phyloP scores from a whole-genome alignment of 1,140 invertebrate species.

The Pararge aegeria region DNA sequence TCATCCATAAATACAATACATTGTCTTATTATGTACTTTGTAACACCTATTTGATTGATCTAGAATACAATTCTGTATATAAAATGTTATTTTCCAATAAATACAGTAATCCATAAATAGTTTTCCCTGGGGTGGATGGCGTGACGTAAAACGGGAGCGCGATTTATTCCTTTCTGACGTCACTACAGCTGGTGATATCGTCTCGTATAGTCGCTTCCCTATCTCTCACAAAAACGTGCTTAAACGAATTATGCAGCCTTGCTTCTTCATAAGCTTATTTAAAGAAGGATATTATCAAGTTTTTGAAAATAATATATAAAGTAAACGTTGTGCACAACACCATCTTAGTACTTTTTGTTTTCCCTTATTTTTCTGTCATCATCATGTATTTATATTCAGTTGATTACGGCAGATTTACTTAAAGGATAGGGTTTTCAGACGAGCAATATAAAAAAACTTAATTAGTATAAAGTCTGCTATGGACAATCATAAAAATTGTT shows the following conservation, averaged over 20 bases:
- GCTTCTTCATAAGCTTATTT: not conserved
- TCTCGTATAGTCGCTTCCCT: conserved; percentile 36
- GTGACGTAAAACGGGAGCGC: conserved; percentile 51
- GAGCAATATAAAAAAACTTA: too few relatives aligned
- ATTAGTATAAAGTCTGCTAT: conserved; percentile 10
- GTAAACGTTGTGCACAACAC: too few relatives aligned
- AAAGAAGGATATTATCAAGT: too few relatives aligned
- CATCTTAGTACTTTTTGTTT: too few relatives aligned
- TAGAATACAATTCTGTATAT: not conserved
- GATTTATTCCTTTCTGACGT: conserved; percentile 51
- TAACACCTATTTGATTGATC: not conserved
- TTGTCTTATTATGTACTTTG: not conserved
- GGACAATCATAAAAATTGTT: conserved; percentile 12
- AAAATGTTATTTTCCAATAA: conserved; percentile 6
- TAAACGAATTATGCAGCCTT: not conserved
- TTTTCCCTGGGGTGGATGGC: conserved; percentile 28
- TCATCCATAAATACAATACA: too few relatives aligned
- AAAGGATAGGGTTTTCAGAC: too few relatives aligned
- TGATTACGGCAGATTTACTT: too few relatives aligned
- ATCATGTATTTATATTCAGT: too few relatives aligned
- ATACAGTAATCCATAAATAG: conserved; percentile 32
- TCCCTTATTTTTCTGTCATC: too few relatives aligned
- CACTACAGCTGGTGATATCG: conserved; percentile 56
- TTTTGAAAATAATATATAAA: too few relatives aligned
- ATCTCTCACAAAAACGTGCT: conserved; percentile 5